These are phyloP conservation scores for Tiphia femorata DNA, from an alignment of 2,888 invertebrate genomes.

Conservation along the genomic window DNA sequence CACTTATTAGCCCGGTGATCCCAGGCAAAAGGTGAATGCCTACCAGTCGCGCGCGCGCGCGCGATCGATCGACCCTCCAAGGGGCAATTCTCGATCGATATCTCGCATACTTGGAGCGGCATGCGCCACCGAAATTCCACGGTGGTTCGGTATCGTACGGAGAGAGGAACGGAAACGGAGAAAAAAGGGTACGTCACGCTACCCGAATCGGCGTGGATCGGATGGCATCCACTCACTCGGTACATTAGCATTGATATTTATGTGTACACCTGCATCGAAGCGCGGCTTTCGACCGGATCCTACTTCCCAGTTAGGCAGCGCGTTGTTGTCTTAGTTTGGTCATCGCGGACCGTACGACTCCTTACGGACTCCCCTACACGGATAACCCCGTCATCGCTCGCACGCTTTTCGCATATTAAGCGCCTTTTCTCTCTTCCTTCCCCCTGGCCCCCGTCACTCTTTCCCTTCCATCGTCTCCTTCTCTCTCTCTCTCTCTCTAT, in stretches of 20 bases:
- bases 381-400: constrained; percentile 67
- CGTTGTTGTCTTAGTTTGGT: constrained; percentile 67
- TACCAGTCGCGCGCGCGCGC: no score
- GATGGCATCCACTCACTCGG: constrained; percentile 53
- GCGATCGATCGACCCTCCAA: no score
- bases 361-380: constrained; percentile 66
- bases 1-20: no score
- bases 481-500: not conserved
- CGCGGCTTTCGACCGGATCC: constrained; percentile 65
- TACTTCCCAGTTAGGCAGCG: constrained; percentile 67
- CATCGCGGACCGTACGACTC: constrained; percentile 63
- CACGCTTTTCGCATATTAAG: constrained; percentile 67
- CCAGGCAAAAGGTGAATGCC: no score
- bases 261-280: constrained; percentile 66
- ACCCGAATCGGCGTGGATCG: constrained; percentile 42
- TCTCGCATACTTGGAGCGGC: no score
- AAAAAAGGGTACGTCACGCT: constrained; percentile 31
- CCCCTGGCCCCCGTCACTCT: constrained; percentile 29
- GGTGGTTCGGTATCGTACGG: no score
- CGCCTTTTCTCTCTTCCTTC: constrained; percentile 41
- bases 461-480: constrained; percentile 11
- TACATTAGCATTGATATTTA: constrained; percentile 68
- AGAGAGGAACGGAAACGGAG: not conserved
- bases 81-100: no score
- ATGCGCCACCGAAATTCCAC: no score